Base-by-base conservation (phyloP, 92 coral and sea anemone species). In the Hydrozoanthus gracilis region DNA sequence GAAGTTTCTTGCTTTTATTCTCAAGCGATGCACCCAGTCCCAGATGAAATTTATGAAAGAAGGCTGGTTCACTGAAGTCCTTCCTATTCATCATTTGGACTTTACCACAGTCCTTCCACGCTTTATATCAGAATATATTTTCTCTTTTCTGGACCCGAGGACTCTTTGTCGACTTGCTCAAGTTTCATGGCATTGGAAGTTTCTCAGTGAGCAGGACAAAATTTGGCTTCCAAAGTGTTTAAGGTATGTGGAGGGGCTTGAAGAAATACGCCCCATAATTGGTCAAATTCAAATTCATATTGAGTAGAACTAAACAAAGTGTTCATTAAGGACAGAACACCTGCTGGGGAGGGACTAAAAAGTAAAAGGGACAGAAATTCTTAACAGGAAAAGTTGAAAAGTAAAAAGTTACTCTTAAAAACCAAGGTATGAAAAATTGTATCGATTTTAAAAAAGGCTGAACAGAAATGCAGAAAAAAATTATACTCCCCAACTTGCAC, bases 171-270 rank as follows among this genome's bases (percentile, higher is more conserved):
- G 98, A 58, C 92, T 92, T 8, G 94, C 96, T 4, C 91, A 92
- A 44, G 99, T 95, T 46, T 95, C 98, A 0, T 96, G 98, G 99
- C 99, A 96, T 71, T 96, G 99, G 99, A 95, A 93, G 79, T 96
- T 95, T 79, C 79, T 95, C 44, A 82, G 92, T 15, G 99, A 96
- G 58, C 99, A 96, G 87, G 99, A 96, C 87, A 91, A 76, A 14
- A 85, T 96, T 6, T 96, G 99, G 99, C 93, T 88, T 94, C 86
- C 95, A 10, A 96, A 96, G 78, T 95, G 99, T 75, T 79, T 92
- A 35, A 87, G 90, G 79, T 75, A 75, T 16, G 39, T 27, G 39
- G 39, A 27, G 39, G 39, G 39, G 39, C 39, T 27, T 27, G 39
- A 27, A 27, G 39, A 27, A 27, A 27, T 27, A 27, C 39, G 1